Base-by-base conservation (phyloP, 2,888 invertebrate species). In the Pristionchus japonicus region DNA sequence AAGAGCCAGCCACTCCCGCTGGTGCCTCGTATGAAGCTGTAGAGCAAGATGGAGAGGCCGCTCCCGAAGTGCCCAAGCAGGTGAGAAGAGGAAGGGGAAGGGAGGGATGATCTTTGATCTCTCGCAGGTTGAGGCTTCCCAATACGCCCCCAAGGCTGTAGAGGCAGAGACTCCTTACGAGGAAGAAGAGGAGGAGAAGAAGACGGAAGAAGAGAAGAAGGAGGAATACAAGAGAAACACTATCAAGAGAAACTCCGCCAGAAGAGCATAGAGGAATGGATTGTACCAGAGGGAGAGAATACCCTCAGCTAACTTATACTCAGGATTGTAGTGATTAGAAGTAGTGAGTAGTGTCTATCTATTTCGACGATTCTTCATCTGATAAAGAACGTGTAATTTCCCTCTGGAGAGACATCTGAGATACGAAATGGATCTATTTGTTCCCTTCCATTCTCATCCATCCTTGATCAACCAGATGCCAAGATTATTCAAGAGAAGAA, bases 141-240 rank as follows among this genome's bases (percentile, higher is more conserved):
- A 70, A 6, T 70, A 70, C 37, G 27, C 37, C 37, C 37, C 20
- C 13, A 70, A 70, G 70, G 20, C 70, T 52, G 52, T 67, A 17
- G 43, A 80, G 80, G 27, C 49, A 20, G 80, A 80, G 80, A 80
- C 80, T 2, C 27, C 80, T 20, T 80, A 80, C 47, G 80, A 80
- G 43, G 83, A 83, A 20, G 40, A 83, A 3, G 83, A 57, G 20
- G 83, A 37, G 52, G n/a, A 43, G 31, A 27, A 80, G 80, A 80
- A n/a, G n/a, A 47, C 47, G 80, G 80, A 80, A 70, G 70, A 64
- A 15, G 64, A 70, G 70, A 70, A 70, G 70, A 70, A 80, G 80
- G 80, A 80, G 31, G 80, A 80, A n/a, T 80, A 80, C 49, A 80
- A 80, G 49, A 80, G 80, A 47, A 80, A 80, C 31, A 80, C 80